Conservation (phyloP, 92 coral and sea anemone genomes). For the Virgularia gustaviana region DNA sequence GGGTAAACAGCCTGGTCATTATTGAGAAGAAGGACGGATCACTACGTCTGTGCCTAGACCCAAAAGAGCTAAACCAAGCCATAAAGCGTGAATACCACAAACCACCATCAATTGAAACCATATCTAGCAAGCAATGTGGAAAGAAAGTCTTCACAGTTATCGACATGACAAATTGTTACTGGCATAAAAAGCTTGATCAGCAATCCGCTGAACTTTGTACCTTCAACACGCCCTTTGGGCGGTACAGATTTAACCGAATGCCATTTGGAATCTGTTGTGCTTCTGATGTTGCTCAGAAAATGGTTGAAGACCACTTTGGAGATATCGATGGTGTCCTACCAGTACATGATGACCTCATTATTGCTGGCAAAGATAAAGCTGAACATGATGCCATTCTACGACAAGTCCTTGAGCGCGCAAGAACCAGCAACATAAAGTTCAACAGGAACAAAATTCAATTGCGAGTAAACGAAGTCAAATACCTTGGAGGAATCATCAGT, state of each 20-base stretch:
- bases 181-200: background rate
- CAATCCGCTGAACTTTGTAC: background rate
- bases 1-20: constrained; percentile 56
- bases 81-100: constrained; percentile 19
- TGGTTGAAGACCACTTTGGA: constrained; percentile 40
- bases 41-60: constrained; percentile 53
- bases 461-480: constrained; percentile 46
- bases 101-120: background rate
- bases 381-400: constrained; percentile 27
- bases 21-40: constrained; percentile 44
- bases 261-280: constrained; percentile 48
- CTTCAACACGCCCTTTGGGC: constrained; percentile 1
- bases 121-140: background rate
- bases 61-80: constrained; percentile 42
- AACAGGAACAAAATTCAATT: constrained; percentile 28
- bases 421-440: constrained; percentile 28
- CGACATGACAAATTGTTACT: background rate
- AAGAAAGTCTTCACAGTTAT: background rate
- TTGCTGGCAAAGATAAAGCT: constrained; percentile 21
- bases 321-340: constrained; percentile 38
- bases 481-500: constrained; percentile 47
- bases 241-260: constrained; percentile 48
- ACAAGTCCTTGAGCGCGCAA: constrained; percentile 27
- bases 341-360: constrained; percentile 47
- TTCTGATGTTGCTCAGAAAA: constrained; percentile 36